These are phyloP conservation scores for Nibea coibor DNA, from an alignment of 2,113 vertebrate species.

Conservation along the genomic window DNA sequence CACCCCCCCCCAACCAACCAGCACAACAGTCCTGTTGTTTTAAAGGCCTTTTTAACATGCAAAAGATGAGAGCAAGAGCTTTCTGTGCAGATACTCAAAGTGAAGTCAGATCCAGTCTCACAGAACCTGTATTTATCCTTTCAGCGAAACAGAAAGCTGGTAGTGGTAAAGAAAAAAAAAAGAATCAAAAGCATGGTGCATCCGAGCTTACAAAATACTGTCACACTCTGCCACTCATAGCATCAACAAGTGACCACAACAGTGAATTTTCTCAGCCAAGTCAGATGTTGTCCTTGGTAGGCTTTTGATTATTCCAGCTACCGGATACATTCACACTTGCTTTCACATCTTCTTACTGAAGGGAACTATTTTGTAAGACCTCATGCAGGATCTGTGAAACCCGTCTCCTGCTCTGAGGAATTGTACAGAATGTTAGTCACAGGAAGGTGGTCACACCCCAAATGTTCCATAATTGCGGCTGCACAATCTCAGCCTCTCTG, in stretches of 20 bases:
- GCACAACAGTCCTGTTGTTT: constrained; percentile 76
- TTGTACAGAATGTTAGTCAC: constrained; percentile 34
- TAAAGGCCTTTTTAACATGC: constrained; percentile 62
- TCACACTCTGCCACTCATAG: neutral
- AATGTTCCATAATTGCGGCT: constrained; percentile 18
- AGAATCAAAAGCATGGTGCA: neutral
- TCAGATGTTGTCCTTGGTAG: neutral
- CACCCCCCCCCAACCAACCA: constrained; percentile 1
- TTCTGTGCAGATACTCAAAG: constrained; percentile 26
- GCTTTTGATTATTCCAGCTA: constrained; percentile 11
- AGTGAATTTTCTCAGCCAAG: neutral
- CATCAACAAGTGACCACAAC: constrained; percentile 7
- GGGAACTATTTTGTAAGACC: constrained; percentile 7
- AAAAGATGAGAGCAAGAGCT: constrained; percentile 53
- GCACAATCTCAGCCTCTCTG: neutral
- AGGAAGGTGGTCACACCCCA: constrained; percentile 38
- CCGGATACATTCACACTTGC: neutral
- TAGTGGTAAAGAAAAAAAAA: neutral
- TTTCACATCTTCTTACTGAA: constrained; percentile 10
- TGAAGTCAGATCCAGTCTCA: constrained; percentile 10
- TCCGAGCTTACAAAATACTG: neutral
- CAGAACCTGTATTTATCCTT: neutral
- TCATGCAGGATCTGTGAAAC: constrained; percentile 8
- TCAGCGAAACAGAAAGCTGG: neutral
- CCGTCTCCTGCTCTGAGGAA: constrained; percentile 2